Conservation (phyloP, 2,888 invertebrate species). For the Temnothorax rugatulus region DNA sequence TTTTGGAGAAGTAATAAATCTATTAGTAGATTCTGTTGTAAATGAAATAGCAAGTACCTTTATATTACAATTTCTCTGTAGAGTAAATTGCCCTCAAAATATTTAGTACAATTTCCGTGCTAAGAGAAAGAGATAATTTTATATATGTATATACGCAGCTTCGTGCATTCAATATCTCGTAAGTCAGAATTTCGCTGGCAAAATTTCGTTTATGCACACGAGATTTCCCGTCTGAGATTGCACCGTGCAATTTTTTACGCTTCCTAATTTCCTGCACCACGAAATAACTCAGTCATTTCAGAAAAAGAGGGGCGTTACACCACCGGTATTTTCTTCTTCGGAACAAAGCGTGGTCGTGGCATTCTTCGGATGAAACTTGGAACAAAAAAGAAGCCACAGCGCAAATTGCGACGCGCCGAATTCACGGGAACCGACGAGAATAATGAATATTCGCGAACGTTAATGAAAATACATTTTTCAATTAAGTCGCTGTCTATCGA, state of each 20-base stretch:
- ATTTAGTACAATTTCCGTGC: not conserved
- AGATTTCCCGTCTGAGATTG: not conserved
- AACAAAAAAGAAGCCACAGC: not conserved
- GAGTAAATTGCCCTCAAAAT: constrained; percentile 2
- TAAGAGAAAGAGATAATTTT: constrained; percentile 1
- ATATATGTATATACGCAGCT: not conserved
- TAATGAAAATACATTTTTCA: constrained; percentile 52
- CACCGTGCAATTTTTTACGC: not conserved
- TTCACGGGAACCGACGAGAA: not conserved
- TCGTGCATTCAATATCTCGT: not conserved
- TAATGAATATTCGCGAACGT: constrained; percentile 18
- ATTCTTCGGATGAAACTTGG: not conserved
- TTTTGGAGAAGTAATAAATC: not conserved
- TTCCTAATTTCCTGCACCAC: constrained; percentile 7
- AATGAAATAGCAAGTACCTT: not conserved
- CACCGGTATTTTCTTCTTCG: constrained; percentile 2
- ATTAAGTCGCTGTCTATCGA: constrained; percentile 18
- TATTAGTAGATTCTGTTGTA: not conserved
- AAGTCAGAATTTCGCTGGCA: not conserved
- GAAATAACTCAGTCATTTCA: constrained; percentile 11
- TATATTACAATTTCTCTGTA: constrained; percentile 10
- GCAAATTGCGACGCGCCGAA: constrained; percentile 15
- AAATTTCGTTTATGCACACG: not conserved
- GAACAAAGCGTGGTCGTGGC: constrained; percentile 6
- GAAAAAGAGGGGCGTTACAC: not conserved